Evolutionary conservation across 2,797 vertebrate genomes (phyloP).

Genomic region (Poecilia wingei): DNA sequence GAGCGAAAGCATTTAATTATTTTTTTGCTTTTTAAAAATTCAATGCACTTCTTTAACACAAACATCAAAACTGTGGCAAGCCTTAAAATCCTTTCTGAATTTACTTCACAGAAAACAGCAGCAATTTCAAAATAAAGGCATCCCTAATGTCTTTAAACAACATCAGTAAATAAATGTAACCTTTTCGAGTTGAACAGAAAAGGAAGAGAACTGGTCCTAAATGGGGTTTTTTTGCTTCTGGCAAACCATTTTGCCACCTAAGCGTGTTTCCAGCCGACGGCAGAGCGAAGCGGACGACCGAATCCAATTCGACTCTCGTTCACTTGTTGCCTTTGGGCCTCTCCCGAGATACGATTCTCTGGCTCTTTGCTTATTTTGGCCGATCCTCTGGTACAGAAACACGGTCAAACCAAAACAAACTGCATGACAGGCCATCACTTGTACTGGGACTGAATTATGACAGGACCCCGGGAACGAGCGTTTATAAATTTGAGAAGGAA

Average conservation of each 20-base stretch:
- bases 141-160: conserved; percentile 3
- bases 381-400: conserved; percentile 24
- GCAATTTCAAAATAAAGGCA: conserved; percentile 5
- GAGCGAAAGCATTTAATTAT: not conserved
- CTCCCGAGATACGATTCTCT: conserved; percentile 36
- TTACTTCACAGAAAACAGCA: not conserved
- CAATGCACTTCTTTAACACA: not conserved
- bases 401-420: conserved; percentile 52
- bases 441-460: conserved; percentile 28
- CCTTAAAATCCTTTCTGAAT: not conserved
- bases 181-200: conserved; percentile 13
- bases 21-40: no score
- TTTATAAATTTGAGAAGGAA: conserved; percentile 27
- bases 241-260: conserved; percentile 1
- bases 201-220: conserved; percentile 1
- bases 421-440: conserved; percentile 18
- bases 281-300: conserved; percentile 5
- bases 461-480: conserved; percentile 3
- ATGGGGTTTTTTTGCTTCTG: not conserved
- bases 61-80: not conserved
- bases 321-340: not conserved
- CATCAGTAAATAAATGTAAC: not conserved
- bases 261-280: not conserved
- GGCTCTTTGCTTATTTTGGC: conserved; percentile 36
- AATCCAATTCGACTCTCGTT: conserved; percentile 14